Conservation (phyloP, 2,888 invertebrate species). For the Baronia brevicornis region DNA sequence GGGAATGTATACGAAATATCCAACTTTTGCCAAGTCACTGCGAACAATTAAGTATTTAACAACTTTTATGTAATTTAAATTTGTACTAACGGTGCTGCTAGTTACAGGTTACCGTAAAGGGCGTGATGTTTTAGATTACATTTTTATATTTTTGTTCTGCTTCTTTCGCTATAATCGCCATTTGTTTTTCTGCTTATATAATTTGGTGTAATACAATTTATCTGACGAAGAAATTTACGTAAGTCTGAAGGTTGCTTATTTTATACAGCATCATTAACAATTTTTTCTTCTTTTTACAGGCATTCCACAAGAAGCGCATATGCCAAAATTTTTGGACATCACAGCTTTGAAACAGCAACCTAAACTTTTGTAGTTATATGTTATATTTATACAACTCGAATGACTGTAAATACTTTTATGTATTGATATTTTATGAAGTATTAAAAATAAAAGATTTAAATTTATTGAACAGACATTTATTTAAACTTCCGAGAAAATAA, state of each 20-base stretch:
- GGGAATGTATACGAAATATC: too few species aligned
- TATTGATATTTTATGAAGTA: slow-evolving; percentile 16
- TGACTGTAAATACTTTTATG: slow-evolving; percentile 14
- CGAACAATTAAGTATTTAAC: too few species aligned
- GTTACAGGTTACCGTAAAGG: too few species aligned
- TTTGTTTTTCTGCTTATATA: too few species aligned
- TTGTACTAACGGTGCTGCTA: too few species aligned
- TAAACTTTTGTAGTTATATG: slow-evolving; percentile 67
- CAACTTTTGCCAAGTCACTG: too few species aligned
- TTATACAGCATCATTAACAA: background rate
- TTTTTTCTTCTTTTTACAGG: slow-evolving; percentile 32
- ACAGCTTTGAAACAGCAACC: slow-evolving; percentile 81
- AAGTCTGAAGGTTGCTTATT: too few species aligned
- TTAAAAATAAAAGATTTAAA: slow-evolving; percentile 32
- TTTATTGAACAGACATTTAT: slow-evolving; percentile 70
- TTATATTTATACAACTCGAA: slow-evolving; percentile 13
- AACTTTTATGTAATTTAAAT: too few species aligned
- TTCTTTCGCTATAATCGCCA: too few species aligned
- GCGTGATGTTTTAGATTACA: slow-evolving; percentile 2
- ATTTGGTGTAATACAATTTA: too few species aligned
- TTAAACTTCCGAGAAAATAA: slow-evolving; percentile 68
- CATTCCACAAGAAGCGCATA: slow-evolving; percentile 23
- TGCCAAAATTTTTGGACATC: slow-evolving; percentile 79
- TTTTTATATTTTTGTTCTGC: slow-evolving; percentile 7
- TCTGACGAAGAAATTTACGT: too few species aligned